These are phyloP conservation scores for Pagrus major DNA, from an alignment of 2,113 vertebrate species.

Conservation along the genomic window DNA sequence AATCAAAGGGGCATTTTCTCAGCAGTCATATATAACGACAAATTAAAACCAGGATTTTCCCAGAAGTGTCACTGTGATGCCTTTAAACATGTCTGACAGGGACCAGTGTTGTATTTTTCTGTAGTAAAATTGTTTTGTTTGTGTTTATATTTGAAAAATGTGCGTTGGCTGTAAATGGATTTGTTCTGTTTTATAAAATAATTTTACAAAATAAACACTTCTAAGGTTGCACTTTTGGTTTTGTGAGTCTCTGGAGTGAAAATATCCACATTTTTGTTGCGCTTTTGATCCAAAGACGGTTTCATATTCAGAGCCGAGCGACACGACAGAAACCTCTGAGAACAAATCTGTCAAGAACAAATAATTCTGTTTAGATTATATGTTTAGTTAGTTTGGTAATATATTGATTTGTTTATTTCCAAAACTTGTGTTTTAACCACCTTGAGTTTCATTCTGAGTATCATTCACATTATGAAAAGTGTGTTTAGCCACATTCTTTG, in stretches of 20 bases:
- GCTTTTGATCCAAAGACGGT: background rate
- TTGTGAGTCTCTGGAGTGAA: slow-evolving; percentile 10
- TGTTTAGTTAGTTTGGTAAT: background rate
- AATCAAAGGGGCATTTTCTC: slow-evolving; percentile 79
- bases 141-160: slow-evolving; percentile 56
- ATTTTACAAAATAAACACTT: slow-evolving; percentile 78
- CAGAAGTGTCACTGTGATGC: slow-evolving; percentile 62
- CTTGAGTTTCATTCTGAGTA: background rate
- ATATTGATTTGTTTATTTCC: background rate
- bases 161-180: slow-evolving; percentile 61
- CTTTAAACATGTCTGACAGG: slow-evolving; percentile 66
- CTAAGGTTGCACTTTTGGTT: slow-evolving; percentile 18
- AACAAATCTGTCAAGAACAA: background rate
- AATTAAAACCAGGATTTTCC: slow-evolving; percentile 78
- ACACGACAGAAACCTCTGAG: background rate
- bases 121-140: slow-evolving; percentile 55
- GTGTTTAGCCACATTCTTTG: background rate
- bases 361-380: no score
- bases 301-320: background rate
- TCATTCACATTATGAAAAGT: background rate
- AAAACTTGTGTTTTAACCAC: no score
- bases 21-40: slow-evolving; percentile 62
- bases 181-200: slow-evolving; percentile 58
- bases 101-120: slow-evolving; percentile 43
- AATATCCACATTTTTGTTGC: background rate